phyloP scores from a whole-genome alignment of 2,113 vertebrate genomes.

The Talpa occidentalis region DNA sequence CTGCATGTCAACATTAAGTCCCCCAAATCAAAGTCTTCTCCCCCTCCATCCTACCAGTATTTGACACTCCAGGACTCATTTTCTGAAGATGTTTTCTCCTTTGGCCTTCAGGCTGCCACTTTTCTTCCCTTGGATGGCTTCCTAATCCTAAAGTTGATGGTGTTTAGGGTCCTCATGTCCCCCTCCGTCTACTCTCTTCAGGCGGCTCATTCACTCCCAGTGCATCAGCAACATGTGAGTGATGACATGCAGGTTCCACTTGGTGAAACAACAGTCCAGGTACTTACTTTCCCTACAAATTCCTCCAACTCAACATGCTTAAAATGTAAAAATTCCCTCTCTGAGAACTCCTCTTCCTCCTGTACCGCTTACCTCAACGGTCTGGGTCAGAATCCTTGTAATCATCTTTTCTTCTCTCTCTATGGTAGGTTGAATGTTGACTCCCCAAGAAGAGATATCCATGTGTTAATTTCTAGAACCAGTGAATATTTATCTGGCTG shows the following conservation, averaged over 20 bases:
- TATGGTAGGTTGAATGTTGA: too few species aligned
- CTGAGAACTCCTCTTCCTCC: background rate
- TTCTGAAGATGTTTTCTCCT: background rate
- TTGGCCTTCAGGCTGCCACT: background rate
- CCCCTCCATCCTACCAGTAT: background rate
- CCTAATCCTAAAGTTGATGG: background rate
- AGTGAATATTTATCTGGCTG: background rate
- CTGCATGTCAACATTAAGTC: background rate
- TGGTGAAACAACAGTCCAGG: background rate
- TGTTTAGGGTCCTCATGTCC: background rate
- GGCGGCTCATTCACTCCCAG: background rate
- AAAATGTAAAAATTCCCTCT: background rate
- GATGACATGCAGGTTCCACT: background rate
- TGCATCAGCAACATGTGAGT: background rate
- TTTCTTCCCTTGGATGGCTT: background rate
- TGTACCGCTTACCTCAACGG: background rate
- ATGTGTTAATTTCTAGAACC: background rate
- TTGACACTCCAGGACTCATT: background rate
- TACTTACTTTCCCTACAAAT: too few species aligned
- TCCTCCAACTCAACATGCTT: background rate
- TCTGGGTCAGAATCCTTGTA: background rate
- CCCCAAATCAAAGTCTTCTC: background rate
- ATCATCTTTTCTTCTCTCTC: background rate
- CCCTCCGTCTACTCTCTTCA: background rate
- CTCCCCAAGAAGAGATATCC: background rate